phyloP scores from a whole-genome alignment of 2,888 invertebrate species.

The Gortyna flavago region DNA sequence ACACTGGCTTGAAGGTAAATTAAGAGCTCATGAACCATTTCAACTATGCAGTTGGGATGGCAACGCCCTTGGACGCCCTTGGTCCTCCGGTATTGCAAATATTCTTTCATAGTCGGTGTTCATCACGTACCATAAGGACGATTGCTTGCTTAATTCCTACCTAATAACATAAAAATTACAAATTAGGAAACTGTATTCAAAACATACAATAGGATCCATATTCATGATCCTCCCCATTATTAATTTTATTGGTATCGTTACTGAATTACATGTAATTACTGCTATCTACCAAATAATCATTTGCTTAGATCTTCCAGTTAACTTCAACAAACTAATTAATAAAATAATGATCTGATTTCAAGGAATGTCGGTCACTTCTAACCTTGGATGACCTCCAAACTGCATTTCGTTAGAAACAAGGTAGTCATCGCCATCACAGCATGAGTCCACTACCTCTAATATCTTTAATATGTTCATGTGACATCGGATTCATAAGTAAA shows the following conservation, averaged over 20 bases:
- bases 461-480: conserved; percentile 65
- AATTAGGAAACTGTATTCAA: not conserved
- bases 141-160: not conserved
- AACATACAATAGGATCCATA: not conserved
- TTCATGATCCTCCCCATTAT: not conserved
- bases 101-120: not conserved
- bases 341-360: conserved; percentile 4
- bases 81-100: not conserved
- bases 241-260: no score
- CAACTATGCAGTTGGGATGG: not conserved
- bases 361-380: not conserved
- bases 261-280: not conserved
- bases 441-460: conserved; percentile 46
- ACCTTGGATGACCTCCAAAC: conserved; percentile 20
- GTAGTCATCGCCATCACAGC: conserved; percentile 15
- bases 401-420: conserved; percentile 54
- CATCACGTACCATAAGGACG: not conserved
- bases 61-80: not conserved
- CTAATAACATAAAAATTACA: not conserved
- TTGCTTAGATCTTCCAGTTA: not conserved
- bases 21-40: not conserved
- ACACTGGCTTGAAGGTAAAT: not conserved
- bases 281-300: not conserved
- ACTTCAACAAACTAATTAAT: not conserved
- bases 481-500: conserved; percentile 72